Conservation (phyloP, 2,113 vertebrate species). For the Lampris megalopsis region DNA sequence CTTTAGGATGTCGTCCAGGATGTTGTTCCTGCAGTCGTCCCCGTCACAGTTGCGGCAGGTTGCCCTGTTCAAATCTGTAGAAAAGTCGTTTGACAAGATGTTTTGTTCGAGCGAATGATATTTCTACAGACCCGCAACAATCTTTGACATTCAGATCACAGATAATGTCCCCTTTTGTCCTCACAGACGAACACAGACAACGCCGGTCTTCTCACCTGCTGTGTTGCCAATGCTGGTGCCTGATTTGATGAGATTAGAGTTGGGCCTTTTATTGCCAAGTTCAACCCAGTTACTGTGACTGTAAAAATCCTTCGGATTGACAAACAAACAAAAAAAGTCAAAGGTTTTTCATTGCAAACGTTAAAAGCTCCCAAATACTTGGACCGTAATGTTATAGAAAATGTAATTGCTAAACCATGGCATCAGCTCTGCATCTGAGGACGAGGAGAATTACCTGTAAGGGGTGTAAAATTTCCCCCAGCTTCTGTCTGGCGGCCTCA, state of each 20-base stretch:
- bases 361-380: too few relatives aligned
- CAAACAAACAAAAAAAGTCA: neutral
- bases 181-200: neutral
- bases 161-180: neutral
- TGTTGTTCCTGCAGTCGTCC: constrained; percentile 68
- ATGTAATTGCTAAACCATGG: too few relatives aligned
- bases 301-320: constrained; percentile 73
- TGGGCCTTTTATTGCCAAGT: constrained; percentile 55
- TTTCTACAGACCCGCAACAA: neutral
- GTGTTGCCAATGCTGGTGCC: constrained; percentile 62
- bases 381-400: too few relatives aligned
- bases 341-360: too few relatives aligned
- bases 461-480: constrained; percentile 72
- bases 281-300: constrained; percentile 82
- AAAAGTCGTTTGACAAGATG: neutral
- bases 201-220: constrained; percentile 59
- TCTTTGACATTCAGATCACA: neutral
- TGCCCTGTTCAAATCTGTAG: constrained; percentile 45
- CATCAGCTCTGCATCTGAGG: neutral
- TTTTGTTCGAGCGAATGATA: neutral
- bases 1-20: constrained; percentile 58
- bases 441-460: constrained; percentile 63
- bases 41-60: constrained; percentile 75
- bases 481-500: constrained; percentile 53
- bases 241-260: constrained; percentile 65